Evolutionary conservation across 2,888 invertebrate genomes (phyloP), one percentile per base, ranked within the genome.

Genomic region (Pedicia rivosa): DNA sequence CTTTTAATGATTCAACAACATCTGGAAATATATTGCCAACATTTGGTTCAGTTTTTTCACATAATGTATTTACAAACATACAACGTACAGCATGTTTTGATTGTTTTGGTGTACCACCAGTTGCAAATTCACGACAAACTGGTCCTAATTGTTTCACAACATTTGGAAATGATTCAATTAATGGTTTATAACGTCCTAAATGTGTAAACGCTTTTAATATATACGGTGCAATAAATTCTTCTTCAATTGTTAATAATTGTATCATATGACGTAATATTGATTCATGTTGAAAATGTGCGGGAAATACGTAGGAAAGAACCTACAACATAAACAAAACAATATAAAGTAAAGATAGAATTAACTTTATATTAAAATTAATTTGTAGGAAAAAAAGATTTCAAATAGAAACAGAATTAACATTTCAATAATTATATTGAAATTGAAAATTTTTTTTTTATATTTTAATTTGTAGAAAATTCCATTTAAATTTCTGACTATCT

Each of bases 61-160:
- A 22, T 31, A 44, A 45, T 36, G 83, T 78, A 59, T 90, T 88
- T 32, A 84, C 79, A 57, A 73, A 84, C 37, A 97, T 73, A 61
- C 94, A 95, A 46, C 88, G 67, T 42, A 97, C 81, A 4, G 95
- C 92, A 51, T 94, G 91, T 62, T 97, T 97, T 5, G 94, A 91
- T 62, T 95, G 94, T 59, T 92, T 92, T 2, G 88, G 81, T 4
- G 87, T 84, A 9, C 95, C 95, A 29, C 76, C 75, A 50, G 84
- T 78, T 1, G 90, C 84, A 55, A 91, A 80, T 37, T 79, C 80
- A 54, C 86, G 84, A 58, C 94, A 86, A 35, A 88, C 71, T 2
- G 87, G 84, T 22, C 86, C 76, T 54, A 95, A 61, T 43, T 75
- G 73, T 34, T 82, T 78, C 63, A 83, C 76, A 37, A 87, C 63